Base-by-base conservation (phyloP, 2,113 vertebrate genomes). In the Desmodus rotundus region DNA sequence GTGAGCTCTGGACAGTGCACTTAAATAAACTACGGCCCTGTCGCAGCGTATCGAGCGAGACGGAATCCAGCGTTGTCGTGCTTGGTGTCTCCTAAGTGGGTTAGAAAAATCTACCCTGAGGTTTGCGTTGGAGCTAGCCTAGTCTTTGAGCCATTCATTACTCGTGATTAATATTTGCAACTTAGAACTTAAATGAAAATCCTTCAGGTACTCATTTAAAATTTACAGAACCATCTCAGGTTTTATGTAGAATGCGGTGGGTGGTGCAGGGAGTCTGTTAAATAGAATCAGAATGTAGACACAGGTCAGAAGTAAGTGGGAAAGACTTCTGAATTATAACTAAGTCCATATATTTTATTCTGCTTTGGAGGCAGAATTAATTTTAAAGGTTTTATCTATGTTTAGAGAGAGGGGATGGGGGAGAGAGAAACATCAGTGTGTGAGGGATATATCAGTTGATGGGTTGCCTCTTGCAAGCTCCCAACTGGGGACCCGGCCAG, bases 131-230 rank as follows among this genome's bases (percentile, higher is more conserved):
- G 86, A 90, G 67, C 45, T 89, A 50, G 47, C 86, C 68, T 91
- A 50, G 61, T 89, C 68, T 91, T 96, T 88, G 89, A 97, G 54
- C 31, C 68, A 47, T 93, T 90, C 68, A 47, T 93, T 90, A 68
- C 38, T 95, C 83, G 36, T 94, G 93, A 92, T 96, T 96, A 98
- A 88, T 95, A 94, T 94, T 95, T 96, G 96, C 93, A 93, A 95
- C 47, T 47, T 83, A 93, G 87, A 84, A 78, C 74, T 92, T 93
- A 94, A 91, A 58, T 93, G 47, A 97, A 96, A 95, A 93, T 96
- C 87, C 77, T 89, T 90, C 94, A 78, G 91, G 89, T 93, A 82
- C 17, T 91, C 41, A 65, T 94, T 97, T 97, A 92, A 96, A 92
- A 91, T 56, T 89, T 92, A 77, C 70, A 92, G 95, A 92, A 82